Base-by-base conservation (phyloP, 1,140 invertebrate genomes). In the Zelostemma sp. region DNA sequence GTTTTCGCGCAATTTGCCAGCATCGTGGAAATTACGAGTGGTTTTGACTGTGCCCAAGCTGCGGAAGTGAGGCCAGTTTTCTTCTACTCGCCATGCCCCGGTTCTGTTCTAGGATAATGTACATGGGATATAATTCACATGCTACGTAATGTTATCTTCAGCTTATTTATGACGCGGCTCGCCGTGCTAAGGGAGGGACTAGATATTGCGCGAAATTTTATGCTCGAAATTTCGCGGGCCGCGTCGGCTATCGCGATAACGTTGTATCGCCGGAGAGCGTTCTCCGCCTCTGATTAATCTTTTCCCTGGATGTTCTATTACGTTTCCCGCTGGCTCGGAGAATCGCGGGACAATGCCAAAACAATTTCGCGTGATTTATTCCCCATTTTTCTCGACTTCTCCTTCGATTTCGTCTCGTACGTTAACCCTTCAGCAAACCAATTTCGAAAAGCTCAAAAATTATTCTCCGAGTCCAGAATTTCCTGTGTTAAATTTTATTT, bases 1-100 rank as follows among this genome's bases (percentile, higher is more conserved):
- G 50, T 73, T 73, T 73, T 69, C 65, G 61, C 65, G 55, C 60
- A 73, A 73, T 73, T 68, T 65, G 57, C 65, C 60, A 51, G 66
- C 47, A 56, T 57, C 45, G 53, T 51, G 57, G 61, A 69, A 73
- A 68, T 73, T 73, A 69, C 58, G 61, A 73, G 58, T 65, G 57
- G 61, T 67, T 61, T 65, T 55, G 65, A 63, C 58, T 63, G 45
- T 59, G 56, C 47, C 53, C 55, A 65, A 56, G 65, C 61, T 65
- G 40, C 57, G 51, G 66, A 62, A 64, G 65, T 66, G 57, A 61
- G 71, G 43, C 51, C 56, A 64, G 65, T 59, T 68, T 60, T 41
- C 17, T 57, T 38, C 65, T 64, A 51, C 47, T 54, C 50, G 16
- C 40, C 54, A 57, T 28, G 40, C 43, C 54, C 53, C 33, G 45